Conservation (phyloP, 2,888 invertebrate genomes). For the Drosophila fulvimacula region DNA sequence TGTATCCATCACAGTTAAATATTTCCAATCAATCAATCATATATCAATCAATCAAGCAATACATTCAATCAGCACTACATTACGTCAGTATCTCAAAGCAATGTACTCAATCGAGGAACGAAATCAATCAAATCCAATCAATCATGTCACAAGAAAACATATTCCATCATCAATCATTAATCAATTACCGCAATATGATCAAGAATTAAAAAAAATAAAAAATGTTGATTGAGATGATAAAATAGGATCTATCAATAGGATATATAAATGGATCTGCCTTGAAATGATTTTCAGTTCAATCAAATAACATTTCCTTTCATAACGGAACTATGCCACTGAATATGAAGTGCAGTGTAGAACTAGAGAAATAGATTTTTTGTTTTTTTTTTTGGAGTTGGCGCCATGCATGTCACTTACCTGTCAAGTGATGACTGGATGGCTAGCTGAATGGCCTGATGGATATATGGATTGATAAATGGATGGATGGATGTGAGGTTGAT, state of each 20-base stretch:
- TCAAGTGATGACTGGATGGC: slow-evolving; percentile 9
- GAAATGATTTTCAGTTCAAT: neutral
- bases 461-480: neutral
- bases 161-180: no score
- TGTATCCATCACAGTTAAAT: no score
- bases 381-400: slow-evolving; percentile 28
- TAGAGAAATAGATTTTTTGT: slow-evolving; percentile 5
- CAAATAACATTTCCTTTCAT: neutral
- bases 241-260: neutral
- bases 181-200: no score
- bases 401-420: slow-evolving; percentile 67
- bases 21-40: neutral
- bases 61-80: no score
- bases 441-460: slow-evolving; percentile 8
- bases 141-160: no score
- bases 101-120: no score
- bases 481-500: slow-evolving; percentile 22
- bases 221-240: no score
- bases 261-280: neutral
- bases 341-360: slow-evolving; percentile 30
- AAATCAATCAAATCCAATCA: no score
- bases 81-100: no score
- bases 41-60: neutral
- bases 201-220: no score
- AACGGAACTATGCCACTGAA: neutral